Evolutionary conservation across 1,140 invertebrate species (phyloP).

Genomic region (Tetramorium parvispinum): DNA sequence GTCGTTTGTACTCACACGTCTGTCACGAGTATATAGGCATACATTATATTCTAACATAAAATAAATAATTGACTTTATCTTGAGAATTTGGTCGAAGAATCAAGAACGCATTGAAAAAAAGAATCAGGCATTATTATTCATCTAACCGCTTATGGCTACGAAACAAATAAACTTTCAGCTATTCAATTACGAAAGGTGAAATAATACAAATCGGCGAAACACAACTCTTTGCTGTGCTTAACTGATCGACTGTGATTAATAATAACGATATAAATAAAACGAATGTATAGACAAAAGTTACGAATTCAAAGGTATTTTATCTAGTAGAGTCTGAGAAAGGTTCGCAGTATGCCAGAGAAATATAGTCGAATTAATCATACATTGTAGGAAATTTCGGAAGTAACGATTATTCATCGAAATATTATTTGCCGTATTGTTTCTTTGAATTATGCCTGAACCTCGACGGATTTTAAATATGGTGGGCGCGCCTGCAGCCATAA

Average conservation of each 20-base stretch:
- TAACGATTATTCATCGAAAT: conserved; percentile 15
- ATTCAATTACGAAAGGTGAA: neutral
- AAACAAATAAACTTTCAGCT: neutral
- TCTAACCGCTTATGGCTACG: neutral
- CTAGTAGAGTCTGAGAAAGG: neutral
- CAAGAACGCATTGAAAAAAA: neutral
- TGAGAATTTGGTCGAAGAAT: neutral
- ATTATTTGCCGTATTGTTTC: conserved; percentile 44
- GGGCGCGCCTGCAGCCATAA: conserved; percentile 43
- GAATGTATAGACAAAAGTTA: neutral
- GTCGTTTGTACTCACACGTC: neutral
- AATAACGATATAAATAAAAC: neutral
- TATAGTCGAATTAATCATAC: conserved; percentile 20
- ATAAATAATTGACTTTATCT: conserved; percentile 1
- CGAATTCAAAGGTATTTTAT: neutral
- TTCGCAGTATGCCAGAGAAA: neutral
- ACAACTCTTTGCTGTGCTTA: neutral
- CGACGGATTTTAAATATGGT: conserved; percentile 55
- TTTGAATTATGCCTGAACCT: conserved; percentile 38
- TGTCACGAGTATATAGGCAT: neutral
- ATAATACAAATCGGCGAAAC: neutral
- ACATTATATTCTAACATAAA: neutral
- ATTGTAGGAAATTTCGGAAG: conserved; percentile 19
- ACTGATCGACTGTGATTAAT: conserved; percentile 21
- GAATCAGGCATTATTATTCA: neutral